Base-by-base conservation (phyloP, 2,113 vertebrate genomes). In the Hystrix brachyura region DNA sequence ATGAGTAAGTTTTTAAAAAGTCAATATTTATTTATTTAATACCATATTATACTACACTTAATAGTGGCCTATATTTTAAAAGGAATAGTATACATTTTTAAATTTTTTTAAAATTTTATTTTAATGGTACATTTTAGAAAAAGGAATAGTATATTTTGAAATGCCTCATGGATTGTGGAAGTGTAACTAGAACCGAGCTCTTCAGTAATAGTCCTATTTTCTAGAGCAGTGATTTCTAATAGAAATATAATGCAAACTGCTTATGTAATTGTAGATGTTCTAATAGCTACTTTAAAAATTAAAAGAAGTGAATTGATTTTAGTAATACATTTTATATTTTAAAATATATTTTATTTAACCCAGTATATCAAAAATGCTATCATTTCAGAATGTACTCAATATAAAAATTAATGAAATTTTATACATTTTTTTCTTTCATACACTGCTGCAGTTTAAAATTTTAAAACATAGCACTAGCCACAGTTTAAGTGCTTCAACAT, bases 131-230 rank as follows among this genome's bases (percentile, higher is more conserved):
- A 38, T 38, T 48, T 43, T 38, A 4, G 19, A 67, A 29, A 27
- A 53, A 78, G 7, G 57, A 78, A 92, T 3, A 72, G 14, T 65
- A 91, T 14, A 86, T 97, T 94, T 93, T 90, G 32, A 87, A 95
- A 85, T 96, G 27, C 1, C 7, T 7, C 8, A 29, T 67, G 34
- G 8, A 38, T 76, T 51, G 55, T 78, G 19, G 10, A 64, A 46
- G 65, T 92, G 4, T 53, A 72, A 71, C 5, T 90, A 55, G 87
- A 93, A 74, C 60, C 72, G 60, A 67, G 72, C 7, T 60, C 25
- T 92, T 87, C 69, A 83, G 86, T 34, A 87, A 29, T 51, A 71
- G 5, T 9, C 3, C 10, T 64, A 13, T 92, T 38, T 86, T 87
- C 53, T 86, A 51, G 21, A 79, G 19, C 6, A 59, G 1, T 55